phyloP scores from a whole-genome alignment of 2,113 vertebrate genomes.

The Eulacestoma nigropectus region DNA sequence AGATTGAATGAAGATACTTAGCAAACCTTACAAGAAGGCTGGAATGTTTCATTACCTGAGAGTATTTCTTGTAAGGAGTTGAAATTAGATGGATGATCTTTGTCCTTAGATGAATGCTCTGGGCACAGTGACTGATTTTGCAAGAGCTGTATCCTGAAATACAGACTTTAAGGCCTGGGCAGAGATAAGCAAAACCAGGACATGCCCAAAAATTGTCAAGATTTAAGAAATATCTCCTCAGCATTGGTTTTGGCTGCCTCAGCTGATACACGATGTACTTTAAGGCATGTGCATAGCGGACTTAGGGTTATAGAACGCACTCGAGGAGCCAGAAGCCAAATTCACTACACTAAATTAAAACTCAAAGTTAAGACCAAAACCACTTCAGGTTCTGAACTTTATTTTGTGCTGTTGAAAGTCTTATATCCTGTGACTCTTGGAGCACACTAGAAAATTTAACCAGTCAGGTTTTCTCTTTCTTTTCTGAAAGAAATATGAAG shows the following conservation, averaged over 20 bases:
- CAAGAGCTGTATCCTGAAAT: neutral
- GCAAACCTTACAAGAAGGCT: neutral
- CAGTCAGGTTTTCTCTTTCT: neutral
- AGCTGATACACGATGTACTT: neutral
- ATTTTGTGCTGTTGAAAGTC: neutral
- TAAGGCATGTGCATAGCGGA: neutral
- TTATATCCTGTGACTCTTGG: neutral
- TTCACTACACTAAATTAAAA: neutral
- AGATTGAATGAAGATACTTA: neutral
- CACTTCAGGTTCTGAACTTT: neutral
- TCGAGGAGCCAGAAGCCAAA: neutral
- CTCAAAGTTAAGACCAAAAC: neutral
- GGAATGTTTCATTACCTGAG: neutral
- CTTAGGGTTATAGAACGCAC: neutral
- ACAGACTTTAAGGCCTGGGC: neutral
- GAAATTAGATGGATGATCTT: neutral
- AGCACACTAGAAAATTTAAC: neutral
- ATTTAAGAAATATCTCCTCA: neutral
- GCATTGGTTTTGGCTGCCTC: neutral
- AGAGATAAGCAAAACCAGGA: neutral
- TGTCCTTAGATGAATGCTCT: neutral
- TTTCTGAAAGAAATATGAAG: neutral
- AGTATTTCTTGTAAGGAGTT: neutral
- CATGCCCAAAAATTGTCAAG: neutral
- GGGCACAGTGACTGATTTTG: neutral